Conservation (phyloP, 2,888 invertebrate species). For the Bruchidius siliquastri region DNA sequence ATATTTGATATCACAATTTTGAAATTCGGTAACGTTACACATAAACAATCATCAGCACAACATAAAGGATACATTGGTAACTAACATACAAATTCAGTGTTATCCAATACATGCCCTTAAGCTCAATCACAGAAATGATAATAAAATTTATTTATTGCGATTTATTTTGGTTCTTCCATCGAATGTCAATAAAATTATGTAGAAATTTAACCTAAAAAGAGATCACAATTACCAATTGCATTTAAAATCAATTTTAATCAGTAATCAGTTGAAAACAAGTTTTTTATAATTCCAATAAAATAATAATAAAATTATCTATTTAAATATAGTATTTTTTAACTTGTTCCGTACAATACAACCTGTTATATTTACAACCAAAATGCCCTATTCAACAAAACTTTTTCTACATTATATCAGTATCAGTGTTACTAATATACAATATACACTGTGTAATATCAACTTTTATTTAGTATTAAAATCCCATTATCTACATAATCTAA, state of each 20-base stretch:
- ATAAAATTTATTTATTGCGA: conserved; percentile 2
- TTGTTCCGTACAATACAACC: neutral
- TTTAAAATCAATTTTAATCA: neutral
- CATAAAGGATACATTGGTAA: conserved; percentile 24
- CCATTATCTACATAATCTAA: neutral
- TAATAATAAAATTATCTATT: neutral
- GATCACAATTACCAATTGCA: neutral
- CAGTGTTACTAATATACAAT: neutral
- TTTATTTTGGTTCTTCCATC: neutral
- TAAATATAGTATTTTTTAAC: neutral
- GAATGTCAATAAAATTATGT: neutral
- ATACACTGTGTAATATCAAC: neutral
- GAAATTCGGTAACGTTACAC: conserved; percentile 49
- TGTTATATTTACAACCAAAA: neutral
- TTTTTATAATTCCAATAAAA: too few species aligned
- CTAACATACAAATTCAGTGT: conserved; percentile 14
- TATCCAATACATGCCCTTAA: conserved; percentile 16
- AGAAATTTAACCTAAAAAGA: neutral
- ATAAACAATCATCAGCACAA: conserved; percentile 26
- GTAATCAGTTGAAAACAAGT: neutral
- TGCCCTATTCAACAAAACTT: neutral
- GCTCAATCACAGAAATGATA: conserved; percentile 22
- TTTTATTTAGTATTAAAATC: neutral
- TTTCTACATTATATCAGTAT: neutral
- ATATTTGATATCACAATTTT: conserved; percentile 45